Conservation (phyloP, 2,113 vertebrate species). For the Lates calcarifer region DNA sequence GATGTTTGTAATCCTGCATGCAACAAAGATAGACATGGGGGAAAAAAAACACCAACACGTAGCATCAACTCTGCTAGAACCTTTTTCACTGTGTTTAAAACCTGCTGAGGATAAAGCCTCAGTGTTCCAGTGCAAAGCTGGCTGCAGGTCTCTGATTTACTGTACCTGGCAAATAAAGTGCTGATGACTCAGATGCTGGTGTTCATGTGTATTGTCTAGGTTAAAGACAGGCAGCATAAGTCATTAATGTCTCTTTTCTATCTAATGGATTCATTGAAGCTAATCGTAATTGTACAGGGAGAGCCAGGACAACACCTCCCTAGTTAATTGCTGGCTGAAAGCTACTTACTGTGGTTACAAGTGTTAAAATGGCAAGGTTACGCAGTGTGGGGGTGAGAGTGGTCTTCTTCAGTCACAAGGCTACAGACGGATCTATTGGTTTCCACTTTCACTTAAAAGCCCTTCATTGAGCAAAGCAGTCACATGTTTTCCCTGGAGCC, state of each 20-base stretch:
- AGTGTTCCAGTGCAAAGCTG: neutral
- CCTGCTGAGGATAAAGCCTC: neutral
- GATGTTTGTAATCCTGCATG: neutral
- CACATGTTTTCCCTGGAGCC: slow-evolving; percentile 34
- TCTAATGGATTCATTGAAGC: neutral
- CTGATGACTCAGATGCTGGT: neutral
- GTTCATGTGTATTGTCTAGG: neutral
- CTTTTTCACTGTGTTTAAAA: neutral
- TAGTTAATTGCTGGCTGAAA: slow-evolving; percentile 7
- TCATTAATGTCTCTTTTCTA: slow-evolving; percentile 15
- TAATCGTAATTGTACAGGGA: slow-evolving; percentile 1
- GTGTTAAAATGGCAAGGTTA: neutral
- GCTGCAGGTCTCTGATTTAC: slow-evolving; percentile 36
- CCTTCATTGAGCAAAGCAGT: slow-evolving; percentile 33
- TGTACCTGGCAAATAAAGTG: slow-evolving; percentile 5
- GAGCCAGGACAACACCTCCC: neutral
- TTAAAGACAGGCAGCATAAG: neutral
- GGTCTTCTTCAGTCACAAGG: slow-evolving; percentile 32
- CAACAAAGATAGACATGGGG: neutral
- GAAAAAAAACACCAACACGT: neutral
- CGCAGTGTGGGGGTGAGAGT: neutral
- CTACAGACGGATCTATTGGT: slow-evolving; percentile 14
- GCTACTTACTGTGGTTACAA: neutral
- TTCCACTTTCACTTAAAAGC: slow-evolving; percentile 46
- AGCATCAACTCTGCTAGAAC: neutral